Evolutionary conservation across 2,888 invertebrate genomes (phyloP), one percentile per base, ranked within the genome.

Genomic region (Morpho achilles): DNA sequence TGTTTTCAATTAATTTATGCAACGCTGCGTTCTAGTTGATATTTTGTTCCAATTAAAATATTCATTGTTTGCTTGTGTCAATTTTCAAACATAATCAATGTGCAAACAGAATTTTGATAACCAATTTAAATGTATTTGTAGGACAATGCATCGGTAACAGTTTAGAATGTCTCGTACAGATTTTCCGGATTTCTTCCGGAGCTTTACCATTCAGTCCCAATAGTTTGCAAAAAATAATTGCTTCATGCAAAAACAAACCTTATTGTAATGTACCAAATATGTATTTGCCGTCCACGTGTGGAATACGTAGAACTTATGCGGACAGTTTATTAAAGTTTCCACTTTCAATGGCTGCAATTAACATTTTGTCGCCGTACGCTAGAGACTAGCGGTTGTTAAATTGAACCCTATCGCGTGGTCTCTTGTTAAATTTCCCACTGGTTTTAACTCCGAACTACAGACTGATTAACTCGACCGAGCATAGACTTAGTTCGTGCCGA

Each of bases 321-420:
- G 56, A 40, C 44, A 39, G 52, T 52, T 58, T 57, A 59, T 61
- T 60, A 64, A 69, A 70, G 69, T 69, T 71, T 67, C 68, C 67
- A 63, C 61, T 69, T 68, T 69, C 68, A 70, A 71, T 69, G 65
- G 67, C 65, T 60, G 69, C 71, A 71, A 71, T 70, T 70, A 71
- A 70, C 69, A 69, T 70, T 69, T 70, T 68, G 70, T 65, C 67
- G 69, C 66, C 64, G 65, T 67, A 62, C 64, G 61, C 66, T 62
- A 60, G 66, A 65, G 65, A 65, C 63, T 60, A 64, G 63, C 53
- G 67, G 67, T 66, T 67, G 70, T 71, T 70, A 68, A 67, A 70
- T 65, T 64, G 67, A 70, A 68, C 69, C 69, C 67, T 65, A 67
- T 66, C 63, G 58, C 58, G 59, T 61, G 66, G 66, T 64, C 63